Conservation (phyloP, 2,888 invertebrate genomes). For the Eretmocerus hayati region DNA sequence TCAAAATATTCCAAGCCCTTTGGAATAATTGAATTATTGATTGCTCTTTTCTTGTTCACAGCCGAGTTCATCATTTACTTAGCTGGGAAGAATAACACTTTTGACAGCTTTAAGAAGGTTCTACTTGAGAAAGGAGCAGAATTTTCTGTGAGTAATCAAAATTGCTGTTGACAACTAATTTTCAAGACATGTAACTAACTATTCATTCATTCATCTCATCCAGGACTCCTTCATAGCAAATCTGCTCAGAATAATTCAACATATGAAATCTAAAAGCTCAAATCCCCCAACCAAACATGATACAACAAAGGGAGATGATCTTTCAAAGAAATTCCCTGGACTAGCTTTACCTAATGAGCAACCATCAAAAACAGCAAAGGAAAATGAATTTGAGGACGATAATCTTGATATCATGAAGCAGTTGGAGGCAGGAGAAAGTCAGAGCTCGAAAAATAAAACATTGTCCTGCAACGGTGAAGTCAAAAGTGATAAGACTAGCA, state of each 20-base stretch:
- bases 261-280: constrained; percentile 69
- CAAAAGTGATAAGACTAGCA: constrained; percentile 23
- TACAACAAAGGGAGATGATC: constrained; percentile 48
- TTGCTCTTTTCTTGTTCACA: constrained; percentile 50
- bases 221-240: constrained; percentile 90
- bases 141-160: constrained; percentile 60
- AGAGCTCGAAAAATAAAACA: constrained; percentile 18
- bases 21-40: no score
- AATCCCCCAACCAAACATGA: constrained; percentile 22
- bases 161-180: neutral
- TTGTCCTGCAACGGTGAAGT: constrained; percentile 21
- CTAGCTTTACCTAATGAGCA: constrained; percentile 71
- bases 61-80: constrained; percentile 97
- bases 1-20: no score
- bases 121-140: constrained; percentile 89
- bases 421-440: constrained; percentile 56
- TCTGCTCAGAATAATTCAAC: constrained; percentile 86
- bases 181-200: no score
- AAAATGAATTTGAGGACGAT: constrained; percentile 32
- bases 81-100: constrained; percentile 78
- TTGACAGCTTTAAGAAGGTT: constrained; percentile 82
- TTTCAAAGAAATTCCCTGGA: constrained; percentile 71
- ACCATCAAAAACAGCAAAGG: constrained; percentile 46
- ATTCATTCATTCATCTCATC: constrained; percentile 6
- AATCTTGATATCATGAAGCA: constrained; percentile 76